Conservation (phyloP, 2,888 invertebrate genomes). For the Norana najaformis region DNA sequence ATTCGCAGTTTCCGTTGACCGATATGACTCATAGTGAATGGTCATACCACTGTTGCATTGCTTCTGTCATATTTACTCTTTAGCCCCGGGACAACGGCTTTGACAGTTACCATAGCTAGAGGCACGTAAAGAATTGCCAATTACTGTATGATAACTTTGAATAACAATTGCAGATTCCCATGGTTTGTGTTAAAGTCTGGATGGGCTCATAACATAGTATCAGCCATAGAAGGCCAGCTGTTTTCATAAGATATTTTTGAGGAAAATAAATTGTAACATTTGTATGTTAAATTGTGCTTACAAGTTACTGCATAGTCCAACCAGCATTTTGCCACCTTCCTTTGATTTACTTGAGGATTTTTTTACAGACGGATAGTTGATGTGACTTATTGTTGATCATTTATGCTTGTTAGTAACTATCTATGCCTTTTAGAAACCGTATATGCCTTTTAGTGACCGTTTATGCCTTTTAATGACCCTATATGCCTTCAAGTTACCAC, state of each 20-base stretch:
- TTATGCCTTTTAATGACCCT: not conserved
- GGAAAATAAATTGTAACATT: not conserved
- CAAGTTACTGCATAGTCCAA: too few relatives aligned
- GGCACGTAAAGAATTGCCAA: too few relatives aligned
- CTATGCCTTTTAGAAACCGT: not conserved
- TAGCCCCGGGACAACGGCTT: not conserved
- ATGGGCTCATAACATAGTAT: too few relatives aligned
- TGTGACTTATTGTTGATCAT: not conserved
- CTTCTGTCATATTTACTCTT: not conserved
- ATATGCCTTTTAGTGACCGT: not conserved
- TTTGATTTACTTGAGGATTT: not conserved
- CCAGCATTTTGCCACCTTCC: not conserved
- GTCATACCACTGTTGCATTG: not conserved
- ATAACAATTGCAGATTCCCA: not conserved
- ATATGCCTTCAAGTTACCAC: not conserved
- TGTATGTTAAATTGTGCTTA: not conserved
- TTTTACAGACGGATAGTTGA: not conserved
- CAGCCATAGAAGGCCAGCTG: too few relatives aligned
- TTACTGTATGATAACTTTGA: not conserved
- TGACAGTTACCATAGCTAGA: not conserved
- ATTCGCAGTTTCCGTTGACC: not conserved
- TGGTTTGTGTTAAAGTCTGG: not conserved
- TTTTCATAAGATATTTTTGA: not conserved
- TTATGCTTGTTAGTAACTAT: not conserved
- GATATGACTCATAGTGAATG: not conserved